Percentiles rank a stretch among this genome's conserved stretches.
Evolutionary conservation across 2,888 invertebrate genomes (phyloP).

Genomic region (Drosophila paranaensis): DNA sequence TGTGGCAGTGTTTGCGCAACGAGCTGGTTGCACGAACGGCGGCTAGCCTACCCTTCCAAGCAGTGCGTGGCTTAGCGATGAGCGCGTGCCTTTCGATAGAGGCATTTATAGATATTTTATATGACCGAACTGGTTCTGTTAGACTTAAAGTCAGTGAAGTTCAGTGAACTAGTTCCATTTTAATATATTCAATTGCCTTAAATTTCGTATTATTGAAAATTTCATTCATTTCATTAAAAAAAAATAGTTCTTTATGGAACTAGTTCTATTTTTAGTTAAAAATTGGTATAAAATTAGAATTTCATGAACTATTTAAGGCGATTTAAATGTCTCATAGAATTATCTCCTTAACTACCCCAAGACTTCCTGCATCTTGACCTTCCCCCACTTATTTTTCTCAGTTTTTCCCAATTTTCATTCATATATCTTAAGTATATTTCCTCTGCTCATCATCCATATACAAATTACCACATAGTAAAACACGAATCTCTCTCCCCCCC

Average conservation of each 20-base stretch:
- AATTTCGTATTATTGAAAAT: no score
- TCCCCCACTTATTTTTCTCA: no score
- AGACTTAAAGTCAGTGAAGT: neutral
- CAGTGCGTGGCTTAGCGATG: conserved; percentile 33
- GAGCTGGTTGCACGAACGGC: conserved; percentile 60
- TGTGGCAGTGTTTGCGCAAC: conserved; percentile 68
- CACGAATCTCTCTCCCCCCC: neutral
- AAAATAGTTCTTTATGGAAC: no score
- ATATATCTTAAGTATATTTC: neutral
- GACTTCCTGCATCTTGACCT: neutral
- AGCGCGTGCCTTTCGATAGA: conserved; percentile 2
- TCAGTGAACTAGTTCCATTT: neutral
- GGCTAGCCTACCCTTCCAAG: conserved; percentile 24
- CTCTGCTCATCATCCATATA: neutral
- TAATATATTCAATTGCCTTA: no score
- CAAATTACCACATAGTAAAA: neutral
- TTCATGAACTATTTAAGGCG: no score
- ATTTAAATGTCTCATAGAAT: no score
- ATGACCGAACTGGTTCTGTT: neutral
- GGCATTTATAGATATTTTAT: neutral
- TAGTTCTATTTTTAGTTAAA: no score
- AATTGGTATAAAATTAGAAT: no score
- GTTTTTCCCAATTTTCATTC: neutral
- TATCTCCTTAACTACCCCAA: neutral
- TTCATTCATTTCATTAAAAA: no score